A percentile compares a stretch with the other conserved stretches of the same genome.
phyloP scores from a whole-genome alignment of 1,140 invertebrate genomes.

The Armadillidium nasatum region DNA sequence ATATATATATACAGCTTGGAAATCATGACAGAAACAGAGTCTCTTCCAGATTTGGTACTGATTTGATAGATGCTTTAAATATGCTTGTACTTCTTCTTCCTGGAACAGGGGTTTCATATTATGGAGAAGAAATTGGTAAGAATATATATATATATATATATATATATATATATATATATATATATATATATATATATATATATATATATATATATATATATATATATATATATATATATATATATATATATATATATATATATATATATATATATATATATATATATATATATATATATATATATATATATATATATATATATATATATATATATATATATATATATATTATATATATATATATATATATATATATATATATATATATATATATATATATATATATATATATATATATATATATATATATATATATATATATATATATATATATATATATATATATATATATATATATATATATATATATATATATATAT shows the following conservation, averaged over 20 bases:
- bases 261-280: neutral
- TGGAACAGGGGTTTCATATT: constrained; percentile 68
- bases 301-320: constrained; percentile 10
- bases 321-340: constrained; percentile 4
- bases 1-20: constrained; percentile 54
- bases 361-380: constrained; percentile 10
- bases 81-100: constrained; percentile 64
- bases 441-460: neutral
- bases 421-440: too few relatives aligned
- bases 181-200: constrained; percentile 19
- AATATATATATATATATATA: neutral
- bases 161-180: neutral
- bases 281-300: neutral
- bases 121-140: constrained; percentile 64
- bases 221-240: constrained; percentile 23
- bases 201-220: constrained; percentile 20
- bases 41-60: constrained; percentile 56
- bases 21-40: constrained; percentile 62
- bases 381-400: constrained; percentile 7
- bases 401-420: constrained; percentile 5
- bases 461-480: constrained; percentile 16
- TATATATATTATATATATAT: neutral
- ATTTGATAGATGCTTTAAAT: constrained; percentile 61
- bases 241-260: neutral
- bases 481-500: constrained; percentile 9